Conservation (phyloP, 2,888 invertebrate genomes). For the Philaethria dido region DNA sequence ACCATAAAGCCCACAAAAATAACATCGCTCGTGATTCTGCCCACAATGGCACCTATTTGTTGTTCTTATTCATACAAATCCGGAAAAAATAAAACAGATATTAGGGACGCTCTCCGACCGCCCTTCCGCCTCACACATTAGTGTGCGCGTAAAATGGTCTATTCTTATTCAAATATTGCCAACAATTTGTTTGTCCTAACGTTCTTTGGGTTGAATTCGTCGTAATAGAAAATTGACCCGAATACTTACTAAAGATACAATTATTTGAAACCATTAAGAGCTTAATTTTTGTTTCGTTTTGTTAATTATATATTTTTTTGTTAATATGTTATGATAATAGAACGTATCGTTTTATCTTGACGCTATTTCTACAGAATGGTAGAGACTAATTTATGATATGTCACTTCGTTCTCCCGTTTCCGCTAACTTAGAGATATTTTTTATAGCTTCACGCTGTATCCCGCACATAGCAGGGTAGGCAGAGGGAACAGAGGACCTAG, state of each 20-base stretch:
- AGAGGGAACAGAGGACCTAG: too few relatives aligned
- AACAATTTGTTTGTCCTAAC: conserved; percentile 76
- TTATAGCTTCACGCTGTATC: too few relatives aligned
- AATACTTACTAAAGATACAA: not conserved
- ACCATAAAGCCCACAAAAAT: conserved; percentile 75
- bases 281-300: not conserved
- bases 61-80: conserved; percentile 76
- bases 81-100: conserved; percentile 83
- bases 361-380: too few relatives aligned
- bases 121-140: conserved; percentile 79
- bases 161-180: conserved; percentile 83
- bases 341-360: too few relatives aligned
- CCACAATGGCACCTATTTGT: conserved; percentile 73
- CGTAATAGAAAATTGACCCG: conserved; percentile 13
- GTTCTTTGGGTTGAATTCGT: conserved; percentile 23
- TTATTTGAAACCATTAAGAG: not conserved
- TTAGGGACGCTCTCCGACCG: conserved; percentile 66
- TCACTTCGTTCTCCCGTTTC: too few relatives aligned
- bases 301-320: not conserved
- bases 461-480: too few relatives aligned
- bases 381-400: too few relatives aligned
- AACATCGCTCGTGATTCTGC: conserved; percentile 70
- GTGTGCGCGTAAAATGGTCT: conserved; percentile 73
- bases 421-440: too few relatives aligned
- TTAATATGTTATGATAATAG: too few relatives aligned